phyloP scores from a whole-genome alignment of 1,140 invertebrate species.

The Arctopsyche grandis region DNA sequence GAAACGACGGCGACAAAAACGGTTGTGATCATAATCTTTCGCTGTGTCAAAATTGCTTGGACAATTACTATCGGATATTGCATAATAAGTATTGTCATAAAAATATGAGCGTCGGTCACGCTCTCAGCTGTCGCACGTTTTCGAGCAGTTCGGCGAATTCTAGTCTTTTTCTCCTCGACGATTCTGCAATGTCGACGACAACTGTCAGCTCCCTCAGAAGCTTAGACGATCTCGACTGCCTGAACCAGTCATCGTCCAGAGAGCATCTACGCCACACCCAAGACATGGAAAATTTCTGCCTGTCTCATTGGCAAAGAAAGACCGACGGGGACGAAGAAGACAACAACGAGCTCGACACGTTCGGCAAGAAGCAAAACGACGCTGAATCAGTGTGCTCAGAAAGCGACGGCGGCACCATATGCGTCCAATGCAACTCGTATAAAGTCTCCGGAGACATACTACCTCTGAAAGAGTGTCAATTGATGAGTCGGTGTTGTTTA shows the following conservation, averaged over 20 bases:
- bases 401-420: conserved; percentile 44
- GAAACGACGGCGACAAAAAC: conserved; percentile 10
- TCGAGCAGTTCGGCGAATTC: conserved; percentile 70
- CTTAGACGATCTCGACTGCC: conserved; percentile 68
- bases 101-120: conserved; percentile 48
- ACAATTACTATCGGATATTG: conserved; percentile 51
- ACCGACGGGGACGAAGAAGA: conserved; percentile 31
- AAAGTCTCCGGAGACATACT: conserved; percentile 31
- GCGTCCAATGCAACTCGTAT: conserved; percentile 38
- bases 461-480: conserved; percentile 47
- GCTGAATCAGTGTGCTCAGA: conserved; percentile 44
- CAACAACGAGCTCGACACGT: background rate
- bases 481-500: conserved; percentile 46
- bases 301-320: conserved; percentile 33
- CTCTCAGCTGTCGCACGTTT: conserved; percentile 58
- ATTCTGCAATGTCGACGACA: conserved; percentile 64
- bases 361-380: conserved; percentile 31
- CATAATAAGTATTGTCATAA: conserved; percentile 53
- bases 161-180: conserved; percentile 70
- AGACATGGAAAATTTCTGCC: conserved; percentile 18
- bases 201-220: conserved; percentile 69
- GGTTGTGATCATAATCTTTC: conserved; percentile 48
- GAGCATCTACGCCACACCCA: conserved; percentile 40
- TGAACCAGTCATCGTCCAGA: conserved; percentile 51
- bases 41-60: conserved; percentile 51